These are phyloP conservation scores for Amphimallon solstitiale DNA, from an alignment of 2,888 invertebrate species.

Conservation along the genomic window DNA sequence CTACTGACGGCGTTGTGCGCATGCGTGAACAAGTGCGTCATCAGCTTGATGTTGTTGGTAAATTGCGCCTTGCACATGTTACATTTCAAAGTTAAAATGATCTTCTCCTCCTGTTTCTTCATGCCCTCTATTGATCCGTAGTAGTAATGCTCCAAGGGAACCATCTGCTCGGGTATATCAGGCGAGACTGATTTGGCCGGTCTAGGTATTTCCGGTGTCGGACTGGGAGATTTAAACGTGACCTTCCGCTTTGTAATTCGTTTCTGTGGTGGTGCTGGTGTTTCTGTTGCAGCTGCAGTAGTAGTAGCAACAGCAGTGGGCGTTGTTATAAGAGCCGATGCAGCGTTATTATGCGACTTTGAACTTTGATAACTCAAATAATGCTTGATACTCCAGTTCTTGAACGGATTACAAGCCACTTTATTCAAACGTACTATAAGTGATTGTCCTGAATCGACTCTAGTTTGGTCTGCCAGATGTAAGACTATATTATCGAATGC, in stretches of 20 bases:
- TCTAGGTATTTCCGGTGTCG: conserved; percentile 57
- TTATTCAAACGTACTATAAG: conserved; percentile 74
- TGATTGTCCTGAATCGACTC: conserved; percentile 71
- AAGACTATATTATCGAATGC: conserved; percentile 84
- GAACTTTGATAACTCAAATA: conserved; percentile 26
- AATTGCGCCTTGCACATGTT: conserved; percentile 63
- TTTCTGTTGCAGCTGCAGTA: conserved; percentile 43
- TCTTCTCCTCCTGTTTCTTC: conserved; percentile 45
- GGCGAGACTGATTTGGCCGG: conserved; percentile 59
- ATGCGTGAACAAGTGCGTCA: conserved; percentile 79
- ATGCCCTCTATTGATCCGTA: conserved; percentile 68
- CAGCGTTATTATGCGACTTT: conserved; percentile 29
- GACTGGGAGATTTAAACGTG: conserved; percentile 45
- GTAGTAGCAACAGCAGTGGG: conserved; percentile 44
- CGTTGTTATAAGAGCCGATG: not conserved
- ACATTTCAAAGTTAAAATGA: conserved; percentile 58
- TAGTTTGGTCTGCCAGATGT: conserved; percentile 84
- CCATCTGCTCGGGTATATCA: conserved; percentile 62
- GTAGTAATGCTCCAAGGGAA: conserved; percentile 71
- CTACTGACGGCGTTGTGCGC: conserved; percentile 63
- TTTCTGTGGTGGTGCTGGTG: conserved; percentile 38
- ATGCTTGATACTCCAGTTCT: conserved; percentile 67
- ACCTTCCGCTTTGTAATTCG: conserved; percentile 47
- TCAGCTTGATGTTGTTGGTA: conserved; percentile 76
- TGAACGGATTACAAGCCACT: conserved; percentile 75